These are phyloP conservation scores for Porites lobata DNA, from an alignment of 92 coral and sea anemone species.

Conservation along the genomic window DNA sequence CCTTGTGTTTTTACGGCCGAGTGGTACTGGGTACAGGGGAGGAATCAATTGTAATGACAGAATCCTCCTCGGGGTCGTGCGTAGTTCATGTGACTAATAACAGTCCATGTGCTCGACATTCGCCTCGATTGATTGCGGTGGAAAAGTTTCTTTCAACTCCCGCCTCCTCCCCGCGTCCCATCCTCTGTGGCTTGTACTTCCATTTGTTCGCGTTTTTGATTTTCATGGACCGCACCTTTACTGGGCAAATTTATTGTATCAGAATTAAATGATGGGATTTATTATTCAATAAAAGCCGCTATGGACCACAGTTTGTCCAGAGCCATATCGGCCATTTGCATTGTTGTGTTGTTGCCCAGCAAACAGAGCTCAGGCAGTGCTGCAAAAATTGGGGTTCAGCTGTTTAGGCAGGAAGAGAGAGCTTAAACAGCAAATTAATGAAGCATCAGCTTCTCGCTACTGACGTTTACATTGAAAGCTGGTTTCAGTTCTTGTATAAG, in stretches of 20 bases:
- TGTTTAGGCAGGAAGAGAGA: not conserved
- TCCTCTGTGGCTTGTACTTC: not conserved
- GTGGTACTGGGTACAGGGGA: not conserved
- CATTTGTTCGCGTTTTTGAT: not conserved
- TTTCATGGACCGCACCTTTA: not conserved
- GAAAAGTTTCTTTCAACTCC: not conserved
- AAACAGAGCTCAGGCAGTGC: constrained; percentile 10
- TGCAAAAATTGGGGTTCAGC: not conserved
- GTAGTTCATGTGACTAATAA: not conserved
- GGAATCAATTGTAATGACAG: not conserved
- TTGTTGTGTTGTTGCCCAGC: not conserved
- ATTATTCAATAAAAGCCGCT: not conserved
- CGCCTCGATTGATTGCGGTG: not conserved
- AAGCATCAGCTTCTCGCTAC: too few relatives aligned
- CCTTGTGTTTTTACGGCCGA: not conserved
- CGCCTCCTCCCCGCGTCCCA: not conserved
- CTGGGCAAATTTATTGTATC: not conserved
- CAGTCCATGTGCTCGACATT: not conserved
- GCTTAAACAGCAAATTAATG: not conserved
- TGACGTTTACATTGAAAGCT: too few relatives aligned
- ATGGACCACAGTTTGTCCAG: not conserved
- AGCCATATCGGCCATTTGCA: not conserved
- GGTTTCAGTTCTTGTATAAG: too few relatives aligned
- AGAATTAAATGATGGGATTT: not conserved
- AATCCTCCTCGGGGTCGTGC: not conserved